Conservation (phyloP, 2,888 invertebrate species). For the Drymonia ruficornis region DNA sequence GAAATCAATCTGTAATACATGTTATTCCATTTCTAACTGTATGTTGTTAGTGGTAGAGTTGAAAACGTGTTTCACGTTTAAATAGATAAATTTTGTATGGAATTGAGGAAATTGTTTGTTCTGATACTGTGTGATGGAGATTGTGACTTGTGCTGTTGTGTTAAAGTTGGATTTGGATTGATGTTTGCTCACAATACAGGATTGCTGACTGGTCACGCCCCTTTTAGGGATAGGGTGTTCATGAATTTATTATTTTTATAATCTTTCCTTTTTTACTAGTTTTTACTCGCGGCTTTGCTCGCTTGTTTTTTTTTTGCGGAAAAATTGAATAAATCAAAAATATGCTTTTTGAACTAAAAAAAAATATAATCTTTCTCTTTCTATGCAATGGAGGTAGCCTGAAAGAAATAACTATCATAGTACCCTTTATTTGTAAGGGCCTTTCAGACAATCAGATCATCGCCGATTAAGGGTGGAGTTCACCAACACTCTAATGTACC, state of each 20-base stretch:
- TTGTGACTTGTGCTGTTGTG: not conserved
- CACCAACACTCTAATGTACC: too few species aligned
- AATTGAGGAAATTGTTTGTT: not conserved
- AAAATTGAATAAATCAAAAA: too few species aligned
- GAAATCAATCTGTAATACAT: not conserved
- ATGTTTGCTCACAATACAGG: conserved; percentile 5
- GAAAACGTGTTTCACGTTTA: conserved; percentile 2
- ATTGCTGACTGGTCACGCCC: conserved; percentile 41
- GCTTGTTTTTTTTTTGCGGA: too few species aligned
- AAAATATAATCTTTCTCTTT: too few species aligned
- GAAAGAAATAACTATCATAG: too few species aligned
- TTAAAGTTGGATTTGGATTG: conserved; percentile 15
- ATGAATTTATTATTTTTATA: not conserved
- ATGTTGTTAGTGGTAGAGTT: not conserved
- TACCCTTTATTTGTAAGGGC: too few species aligned
- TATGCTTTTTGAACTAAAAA: too few species aligned
- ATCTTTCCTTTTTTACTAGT: not conserved
- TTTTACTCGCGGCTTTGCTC: too few species aligned
- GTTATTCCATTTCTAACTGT: conserved; percentile 16
- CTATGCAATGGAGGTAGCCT: too few species aligned
- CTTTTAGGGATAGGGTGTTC: conserved; percentile 13
- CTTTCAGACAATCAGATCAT: too few species aligned
- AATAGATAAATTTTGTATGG: not conserved
- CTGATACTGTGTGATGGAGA: not conserved
- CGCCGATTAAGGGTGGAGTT: too few species aligned